phyloP scores from a whole-genome alignment of 1,140 invertebrate species.

The Drosophila miranda region DNA sequence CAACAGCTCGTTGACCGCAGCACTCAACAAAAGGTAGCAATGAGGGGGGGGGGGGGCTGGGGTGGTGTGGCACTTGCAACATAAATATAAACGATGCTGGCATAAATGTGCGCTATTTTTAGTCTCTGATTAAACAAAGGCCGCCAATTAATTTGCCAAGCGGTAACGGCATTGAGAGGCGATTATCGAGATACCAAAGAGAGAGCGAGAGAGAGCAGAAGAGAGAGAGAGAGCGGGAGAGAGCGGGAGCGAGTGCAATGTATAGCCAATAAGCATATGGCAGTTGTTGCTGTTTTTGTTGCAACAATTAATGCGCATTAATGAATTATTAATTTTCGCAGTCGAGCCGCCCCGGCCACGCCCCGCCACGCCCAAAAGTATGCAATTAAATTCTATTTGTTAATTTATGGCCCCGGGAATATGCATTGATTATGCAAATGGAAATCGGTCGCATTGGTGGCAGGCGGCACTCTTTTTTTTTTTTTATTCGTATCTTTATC shows the following conservation, averaged over 20 bases:
- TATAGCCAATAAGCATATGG: slow-evolving; percentile 38
- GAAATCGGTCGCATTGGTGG: slow-evolving; percentile 51
- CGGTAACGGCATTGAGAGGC: slow-evolving; percentile 14
- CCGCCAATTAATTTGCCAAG: slow-evolving; percentile 62
- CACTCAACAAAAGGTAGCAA: slow-evolving; percentile 50
- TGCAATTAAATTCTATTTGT: slow-evolving; percentile 80
- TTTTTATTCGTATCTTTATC: slow-evolving; percentile 27
- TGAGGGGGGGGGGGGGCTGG: neutral
- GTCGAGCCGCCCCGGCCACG: slow-evolving; percentile 29
- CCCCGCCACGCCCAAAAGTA: slow-evolving; percentile 55
- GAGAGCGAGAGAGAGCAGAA: neutral
- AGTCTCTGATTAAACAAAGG: slow-evolving; percentile 59
- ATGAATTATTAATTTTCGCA: slow-evolving; percentile 75
- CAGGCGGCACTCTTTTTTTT: slow-evolving; percentile 5
- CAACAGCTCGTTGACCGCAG: slow-evolving; percentile 36
- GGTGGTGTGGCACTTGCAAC: slow-evolving; percentile 30
- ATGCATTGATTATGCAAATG: slow-evolving; percentile 80
- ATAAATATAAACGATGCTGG: slow-evolving; percentile 61
- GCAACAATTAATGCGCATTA: slow-evolving; percentile 76
- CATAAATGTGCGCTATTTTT: slow-evolving; percentile 63
- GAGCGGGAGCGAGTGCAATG: neutral
- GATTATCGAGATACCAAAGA: slow-evolving; percentile 29
- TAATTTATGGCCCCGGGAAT: slow-evolving; percentile 70
- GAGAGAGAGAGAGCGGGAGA: slow-evolving; percentile 1
- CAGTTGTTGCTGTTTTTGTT: slow-evolving; percentile 40